Evolutionary conservation across 1,140 invertebrate species (phyloP).

Genomic region (Lucilia sericata): DNA sequence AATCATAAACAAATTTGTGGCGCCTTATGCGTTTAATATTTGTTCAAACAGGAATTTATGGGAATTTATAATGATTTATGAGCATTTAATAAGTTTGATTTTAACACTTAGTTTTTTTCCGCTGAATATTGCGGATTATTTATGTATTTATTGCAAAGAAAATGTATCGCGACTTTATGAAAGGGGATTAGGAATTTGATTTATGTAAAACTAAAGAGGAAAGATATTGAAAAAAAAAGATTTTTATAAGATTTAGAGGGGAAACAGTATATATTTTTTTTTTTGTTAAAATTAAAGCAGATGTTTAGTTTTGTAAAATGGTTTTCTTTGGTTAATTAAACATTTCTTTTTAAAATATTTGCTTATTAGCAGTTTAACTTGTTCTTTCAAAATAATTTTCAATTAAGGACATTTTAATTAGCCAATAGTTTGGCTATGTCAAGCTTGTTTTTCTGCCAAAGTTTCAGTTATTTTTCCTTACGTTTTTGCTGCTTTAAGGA

Average conservation of each 20-base stretch:
- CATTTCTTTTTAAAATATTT: neutral
- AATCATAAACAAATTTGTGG: conserved; percentile 15
- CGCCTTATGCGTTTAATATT: conserved; percentile 4
- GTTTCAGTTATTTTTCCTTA: neutral
- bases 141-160: neutral
- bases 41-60: neutral
- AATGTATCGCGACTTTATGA: neutral
- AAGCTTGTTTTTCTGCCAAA: neutral
- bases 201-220: too few species aligned
- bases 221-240: too few species aligned
- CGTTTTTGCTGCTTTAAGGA: neutral
- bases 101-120: neutral
- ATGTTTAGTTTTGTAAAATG: too few species aligned
- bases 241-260: too few species aligned
- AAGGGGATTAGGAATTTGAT: neutral
- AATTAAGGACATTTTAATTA: neutral
- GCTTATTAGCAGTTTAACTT: neutral
- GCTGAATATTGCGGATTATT: neutral
- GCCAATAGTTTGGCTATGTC: neutral
- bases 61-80: conserved; percentile 17
- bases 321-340: neutral
- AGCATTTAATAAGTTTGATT: neutral
- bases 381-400: neutral
- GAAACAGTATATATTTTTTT: too few species aligned
- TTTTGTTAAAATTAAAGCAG: too few species aligned